Evolutionary conservation across 2,113 vertebrate species (phyloP).

Genomic region (Campylomormyrus numenius): DNA sequence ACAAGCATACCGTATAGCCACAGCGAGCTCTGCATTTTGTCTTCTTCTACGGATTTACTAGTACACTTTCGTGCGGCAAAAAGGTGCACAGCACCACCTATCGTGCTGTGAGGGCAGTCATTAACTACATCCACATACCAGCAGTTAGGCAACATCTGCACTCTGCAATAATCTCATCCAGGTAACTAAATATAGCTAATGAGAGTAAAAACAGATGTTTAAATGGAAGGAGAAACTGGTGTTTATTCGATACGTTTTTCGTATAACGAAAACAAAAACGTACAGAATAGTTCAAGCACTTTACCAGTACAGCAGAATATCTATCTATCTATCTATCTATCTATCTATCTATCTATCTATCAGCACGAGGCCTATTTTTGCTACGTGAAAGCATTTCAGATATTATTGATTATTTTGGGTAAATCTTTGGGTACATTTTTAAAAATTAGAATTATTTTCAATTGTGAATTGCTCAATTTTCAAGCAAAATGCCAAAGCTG

Average conservation of each 20-base stretch:
- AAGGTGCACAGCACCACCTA: not conserved
- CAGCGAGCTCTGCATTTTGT: not conserved
- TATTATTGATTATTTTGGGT: not conserved
- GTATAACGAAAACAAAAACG: too few relatives aligned
- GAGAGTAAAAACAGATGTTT: not conserved
- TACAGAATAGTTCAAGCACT: too few relatives aligned
- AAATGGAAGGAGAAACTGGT: not conserved
- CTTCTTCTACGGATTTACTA: not conserved
- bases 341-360: not conserved
- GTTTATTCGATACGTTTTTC: too few relatives aligned
- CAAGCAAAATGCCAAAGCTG: not conserved
- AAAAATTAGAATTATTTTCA: not conserved
- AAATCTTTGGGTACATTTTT: not conserved
- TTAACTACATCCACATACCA: not conserved
- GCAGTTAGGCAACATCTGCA: not conserved
- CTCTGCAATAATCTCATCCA: not conserved
- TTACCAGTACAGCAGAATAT: too few relatives aligned
- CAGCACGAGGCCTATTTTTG: not conserved
- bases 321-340: too few relatives aligned
- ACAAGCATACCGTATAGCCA: not conserved
- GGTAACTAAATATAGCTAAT: not conserved
- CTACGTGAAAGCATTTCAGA: not conserved
- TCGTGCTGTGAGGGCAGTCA: not conserved
- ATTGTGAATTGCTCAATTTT: not conserved
- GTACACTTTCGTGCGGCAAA: not conserved